Base-by-base conservation (phyloP, 2,113 vertebrate genomes). In the Hippocampus abdominalis region DNA sequence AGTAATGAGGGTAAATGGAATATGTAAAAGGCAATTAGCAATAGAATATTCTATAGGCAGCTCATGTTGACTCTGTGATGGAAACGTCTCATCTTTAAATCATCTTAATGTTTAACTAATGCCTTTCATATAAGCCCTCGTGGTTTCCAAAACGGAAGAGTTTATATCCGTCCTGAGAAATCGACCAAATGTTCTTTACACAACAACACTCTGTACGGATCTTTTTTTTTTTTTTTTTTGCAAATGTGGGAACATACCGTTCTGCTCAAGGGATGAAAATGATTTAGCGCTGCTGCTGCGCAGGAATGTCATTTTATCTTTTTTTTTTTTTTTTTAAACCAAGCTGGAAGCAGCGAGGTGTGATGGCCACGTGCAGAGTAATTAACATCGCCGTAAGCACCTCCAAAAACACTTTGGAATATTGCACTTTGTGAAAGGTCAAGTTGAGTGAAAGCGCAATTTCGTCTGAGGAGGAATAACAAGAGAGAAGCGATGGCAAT, bases 291-390 rank as follows among this genome's bases (percentile, higher is more conserved):
- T 64, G 12, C 18, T 64, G 12, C 12, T 6, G 62, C 21, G 44
- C 40, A 72, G 21, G 74, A 80, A 80, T 69, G 72, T 70, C 72
- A 72, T 15, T 56, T 60, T 40, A 57, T 72, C 62, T 66, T 69
- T 61, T 15, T 48, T 57, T 15, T 57, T 57, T 57, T 13, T 25
- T 59, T 59, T 18, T 59, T 18, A 6, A 29, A 32, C 27, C 1
- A 7, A 61, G 46, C 25, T 54, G 29, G 15, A 77, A 66, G 32
- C 69, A 75, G 66, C 53, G 23, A 66, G 54, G 49, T 75, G 59
- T 74, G 75, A 75, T 49, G 62, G 69, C 68, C 72, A 70, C 71
- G 72, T 54, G 71, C 68, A 56, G 64, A 62, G 32, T 51, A 73
- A 66, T 81, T 73, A 42, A 60, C 29, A 67, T 64, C 66, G 49